These are phyloP conservation scores for Passer domesticus DNA, from an alignment of 2,113 vertebrate species.

Conservation along the genomic window DNA sequence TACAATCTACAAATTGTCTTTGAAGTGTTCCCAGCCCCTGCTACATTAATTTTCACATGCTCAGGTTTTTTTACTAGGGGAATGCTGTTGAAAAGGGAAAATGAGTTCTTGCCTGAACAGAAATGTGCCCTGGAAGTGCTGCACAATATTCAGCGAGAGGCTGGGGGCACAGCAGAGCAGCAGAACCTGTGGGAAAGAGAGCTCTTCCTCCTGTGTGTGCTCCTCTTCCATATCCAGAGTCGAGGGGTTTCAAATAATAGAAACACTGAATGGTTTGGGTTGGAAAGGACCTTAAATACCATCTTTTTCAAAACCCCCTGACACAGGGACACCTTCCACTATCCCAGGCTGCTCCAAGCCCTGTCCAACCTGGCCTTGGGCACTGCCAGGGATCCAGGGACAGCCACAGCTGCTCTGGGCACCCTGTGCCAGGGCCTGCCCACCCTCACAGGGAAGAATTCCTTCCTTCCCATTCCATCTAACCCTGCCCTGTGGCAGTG, in stretches of 20 bases:
- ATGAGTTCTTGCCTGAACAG: not conserved
- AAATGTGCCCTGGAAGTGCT: not conserved
- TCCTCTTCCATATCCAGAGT: not conserved
- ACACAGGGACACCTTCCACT: accelerated
- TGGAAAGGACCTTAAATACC: not conserved
- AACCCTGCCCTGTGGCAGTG: not conserved
- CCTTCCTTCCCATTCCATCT: accelerated
- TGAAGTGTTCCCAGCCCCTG: slow-evolving; percentile 9
- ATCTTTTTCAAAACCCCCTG: not conserved
- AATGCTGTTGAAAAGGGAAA: not conserved
- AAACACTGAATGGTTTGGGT: not conserved
- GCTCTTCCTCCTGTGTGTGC: not conserved
- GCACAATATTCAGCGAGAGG: not conserved
- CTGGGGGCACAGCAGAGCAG: not conserved
- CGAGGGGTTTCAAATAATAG: not conserved
- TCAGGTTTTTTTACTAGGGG: not conserved
- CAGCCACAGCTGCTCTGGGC: not conserved
- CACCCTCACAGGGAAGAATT: accelerated
- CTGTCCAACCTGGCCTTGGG: accelerated
- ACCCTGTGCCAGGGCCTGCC: not conserved
- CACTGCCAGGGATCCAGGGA: not conserved
- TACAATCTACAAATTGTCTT: slow-evolving; percentile 41
- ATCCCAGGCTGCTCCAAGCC: accelerated
- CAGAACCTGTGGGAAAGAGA: not conserved
- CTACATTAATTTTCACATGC: slow-evolving; percentile 24